phyloP scores from a whole-genome alignment of 2,888 invertebrate species.

The Dyspetes luteomarginatus region DNA sequence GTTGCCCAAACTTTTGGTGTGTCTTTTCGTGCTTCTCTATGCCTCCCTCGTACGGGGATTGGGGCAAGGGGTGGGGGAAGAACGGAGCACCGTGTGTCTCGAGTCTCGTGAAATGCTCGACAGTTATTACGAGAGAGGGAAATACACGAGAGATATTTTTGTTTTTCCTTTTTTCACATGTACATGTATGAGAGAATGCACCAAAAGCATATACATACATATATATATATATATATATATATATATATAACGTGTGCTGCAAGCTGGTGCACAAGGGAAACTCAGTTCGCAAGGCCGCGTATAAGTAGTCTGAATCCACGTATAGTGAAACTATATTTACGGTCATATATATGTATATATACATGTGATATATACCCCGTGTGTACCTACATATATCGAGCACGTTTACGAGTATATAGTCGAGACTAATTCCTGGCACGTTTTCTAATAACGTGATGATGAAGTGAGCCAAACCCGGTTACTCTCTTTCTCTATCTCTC shows the following conservation, averaged over 20 bases:
- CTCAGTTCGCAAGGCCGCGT: background rate
- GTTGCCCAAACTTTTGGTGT: background rate
- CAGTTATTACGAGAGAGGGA: constrained; percentile 61
- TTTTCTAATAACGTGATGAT: constrained; percentile 60
- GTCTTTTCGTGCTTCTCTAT: background rate
- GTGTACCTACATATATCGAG: background rate
- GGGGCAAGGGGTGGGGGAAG: too few relatives aligned
- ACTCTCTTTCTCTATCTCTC: background rate
- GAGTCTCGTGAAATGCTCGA: constrained; percentile 39
- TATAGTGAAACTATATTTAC: constrained; percentile 16
- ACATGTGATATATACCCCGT: background rate
- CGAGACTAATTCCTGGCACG: constrained; percentile 59
- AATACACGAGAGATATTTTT: constrained; percentile 62
- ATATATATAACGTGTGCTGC: background rate
- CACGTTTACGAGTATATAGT: constrained; percentile 36
- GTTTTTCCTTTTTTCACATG: constrained; percentile 39
- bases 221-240: background rate
- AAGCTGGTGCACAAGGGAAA: constrained; percentile 3
- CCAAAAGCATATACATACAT: background rate
- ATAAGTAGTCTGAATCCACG: background rate
- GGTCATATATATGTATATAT: background rate
- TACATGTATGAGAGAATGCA: constrained; percentile 10
- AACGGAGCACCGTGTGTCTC: background rate
- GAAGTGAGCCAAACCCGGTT: constrained; percentile 48
- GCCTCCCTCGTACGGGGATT: background rate